Evolutionary conservation across 2,113 vertebrate genomes (phyloP).

Genomic region (Salvelinus fontinalis): DNA sequence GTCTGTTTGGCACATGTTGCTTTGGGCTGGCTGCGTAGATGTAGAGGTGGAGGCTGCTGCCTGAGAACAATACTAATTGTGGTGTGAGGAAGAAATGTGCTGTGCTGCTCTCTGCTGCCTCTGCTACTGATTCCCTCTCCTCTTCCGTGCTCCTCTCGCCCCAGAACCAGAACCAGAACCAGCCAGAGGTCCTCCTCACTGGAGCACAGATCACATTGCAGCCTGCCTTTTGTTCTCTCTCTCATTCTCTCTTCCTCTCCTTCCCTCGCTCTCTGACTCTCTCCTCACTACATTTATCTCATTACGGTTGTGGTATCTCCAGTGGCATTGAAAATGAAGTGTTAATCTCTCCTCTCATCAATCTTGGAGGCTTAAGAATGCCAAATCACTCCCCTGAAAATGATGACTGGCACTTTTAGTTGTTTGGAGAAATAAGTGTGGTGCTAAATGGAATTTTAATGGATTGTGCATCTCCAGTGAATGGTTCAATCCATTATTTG

Average conservation of each 20-base stretch:
- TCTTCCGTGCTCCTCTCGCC: conserved; percentile 1
- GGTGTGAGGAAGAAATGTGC: conserved; percentile 44
- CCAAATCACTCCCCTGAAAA: conserved; percentile 72
- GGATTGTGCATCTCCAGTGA: conserved; percentile 77
- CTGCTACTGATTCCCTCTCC: conserved; percentile 3
- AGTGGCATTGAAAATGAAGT: conserved; percentile 73
- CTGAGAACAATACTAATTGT: conserved; percentile 48
- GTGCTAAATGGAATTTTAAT: conserved; percentile 91
- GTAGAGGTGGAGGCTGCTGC: conserved; percentile 42
- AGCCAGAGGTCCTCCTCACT: conserved; percentile 20
- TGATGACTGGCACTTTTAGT: conserved; percentile 76
- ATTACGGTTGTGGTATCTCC: conserved; percentile 67
- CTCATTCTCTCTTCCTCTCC: conserved; percentile 23
- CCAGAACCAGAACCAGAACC: conserved; percentile 23
- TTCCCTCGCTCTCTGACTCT: conserved; percentile 37
- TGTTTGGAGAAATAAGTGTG: conserved; percentile 81
- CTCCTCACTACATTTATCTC: conserved; percentile 67
- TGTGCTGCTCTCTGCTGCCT: conserved; percentile 32
- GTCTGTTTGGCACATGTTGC: neutral
- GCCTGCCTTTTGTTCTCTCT: neutral
- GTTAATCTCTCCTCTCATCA: conserved; percentile 77
- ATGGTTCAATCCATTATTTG: conserved; percentile 84
- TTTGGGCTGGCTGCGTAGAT: conserved; percentile 31
- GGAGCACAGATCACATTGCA: conserved; percentile 11
- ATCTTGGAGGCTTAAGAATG: conserved; percentile 71